Base-by-base conservation (phyloP, 2,113 vertebrate genomes). In the Zingel zingel region DNA sequence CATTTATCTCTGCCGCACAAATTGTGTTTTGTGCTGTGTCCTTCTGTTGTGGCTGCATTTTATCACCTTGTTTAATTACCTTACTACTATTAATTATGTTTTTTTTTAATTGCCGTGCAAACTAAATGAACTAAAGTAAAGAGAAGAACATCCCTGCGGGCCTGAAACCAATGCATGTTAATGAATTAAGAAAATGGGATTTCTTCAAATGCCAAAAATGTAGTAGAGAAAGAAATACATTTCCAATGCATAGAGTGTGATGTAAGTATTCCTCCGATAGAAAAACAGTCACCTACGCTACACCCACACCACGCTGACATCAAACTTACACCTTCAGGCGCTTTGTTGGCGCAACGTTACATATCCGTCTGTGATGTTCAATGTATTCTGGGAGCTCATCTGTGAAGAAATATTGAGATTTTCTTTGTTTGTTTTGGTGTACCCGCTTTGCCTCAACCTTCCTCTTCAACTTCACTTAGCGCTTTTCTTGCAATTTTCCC, bases 51-150 rank as follows among this genome's bases (percentile, higher is more conserved):
- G 50, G 48, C 77, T 13, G 65, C 59, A n/a, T 81, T 78, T 78
- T 83, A 85, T 81, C 68, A 81, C 54, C 36, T 51, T 77, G 66
- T 88, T 89, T 89, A 87, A 89, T 91, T 81, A 85, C 61, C 73
- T 72, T 0, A n/a, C 63, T 43, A 43, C 2, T 43, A 11, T 43
- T 3, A 39, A 7, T 36, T 39, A 2, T 43, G 64, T 81, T 36
- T 69, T 25, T 72, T 13, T 59, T 61, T 80, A 51, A 76, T 33
- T 50, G 10, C 4, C 1, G 0, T 0, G 2, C 63, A 62, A 67
- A 83, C 27, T 27, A 73, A 79, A 84, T 50, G 23, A 80, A 69
- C 67, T 5, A 45, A 77, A 63, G 47, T 64, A 71, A 84, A 81
- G 48, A 58, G 2, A 39, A 43, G 62, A 15, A 1, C 54, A 2